phyloP scores from a whole-genome alignment of 2,888 invertebrate species.

The Papilio demoleus region DNA sequence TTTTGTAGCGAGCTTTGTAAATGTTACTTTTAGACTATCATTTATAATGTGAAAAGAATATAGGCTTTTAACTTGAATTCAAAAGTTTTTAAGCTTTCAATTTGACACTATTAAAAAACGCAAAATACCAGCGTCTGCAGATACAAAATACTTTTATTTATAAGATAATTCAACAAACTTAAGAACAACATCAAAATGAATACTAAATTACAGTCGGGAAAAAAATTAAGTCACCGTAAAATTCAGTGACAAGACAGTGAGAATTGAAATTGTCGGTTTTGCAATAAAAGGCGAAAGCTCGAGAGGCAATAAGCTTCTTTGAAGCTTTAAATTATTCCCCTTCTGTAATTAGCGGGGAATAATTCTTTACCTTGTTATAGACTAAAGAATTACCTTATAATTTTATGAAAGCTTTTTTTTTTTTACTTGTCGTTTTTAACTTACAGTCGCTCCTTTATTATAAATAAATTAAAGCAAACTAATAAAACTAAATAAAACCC shows the following conservation, averaged over 20 bases:
- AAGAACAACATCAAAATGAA: no score
- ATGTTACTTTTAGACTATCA: slow-evolving; percentile 7
- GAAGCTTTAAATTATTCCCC: slow-evolving; percentile 20
- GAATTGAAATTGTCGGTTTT: slow-evolving; percentile 1
- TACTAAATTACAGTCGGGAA: no score
- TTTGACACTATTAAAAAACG: not conserved
- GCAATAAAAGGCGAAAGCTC: slow-evolving; percentile 23
- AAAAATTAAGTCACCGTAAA: not conserved
- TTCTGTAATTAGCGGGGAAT: slow-evolving; percentile 11
- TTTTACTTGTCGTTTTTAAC: slow-evolving; percentile 8
- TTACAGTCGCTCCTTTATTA: not conserved
- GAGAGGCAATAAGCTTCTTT: slow-evolving; percentile 14
- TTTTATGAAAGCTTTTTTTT: not conserved
- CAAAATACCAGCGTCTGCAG: not conserved
- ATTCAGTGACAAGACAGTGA: not conserved
- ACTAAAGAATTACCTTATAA: not conserved
- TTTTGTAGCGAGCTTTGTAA: slow-evolving; percentile 23
- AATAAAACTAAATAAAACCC: not conserved
- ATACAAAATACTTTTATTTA: no score
- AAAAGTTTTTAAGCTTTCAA: not conserved
- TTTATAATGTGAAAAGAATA: slow-evolving; percentile 7
- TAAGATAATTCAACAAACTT: no score
- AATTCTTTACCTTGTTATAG: slow-evolving; percentile 19
- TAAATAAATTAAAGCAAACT: not conserved
- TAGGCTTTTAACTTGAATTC: not conserved